These are phyloP conservation scores for Hippopotamyrus pictus DNA, from an alignment of 2,797 vertebrate genomes.

Conservation along the genomic window DNA sequence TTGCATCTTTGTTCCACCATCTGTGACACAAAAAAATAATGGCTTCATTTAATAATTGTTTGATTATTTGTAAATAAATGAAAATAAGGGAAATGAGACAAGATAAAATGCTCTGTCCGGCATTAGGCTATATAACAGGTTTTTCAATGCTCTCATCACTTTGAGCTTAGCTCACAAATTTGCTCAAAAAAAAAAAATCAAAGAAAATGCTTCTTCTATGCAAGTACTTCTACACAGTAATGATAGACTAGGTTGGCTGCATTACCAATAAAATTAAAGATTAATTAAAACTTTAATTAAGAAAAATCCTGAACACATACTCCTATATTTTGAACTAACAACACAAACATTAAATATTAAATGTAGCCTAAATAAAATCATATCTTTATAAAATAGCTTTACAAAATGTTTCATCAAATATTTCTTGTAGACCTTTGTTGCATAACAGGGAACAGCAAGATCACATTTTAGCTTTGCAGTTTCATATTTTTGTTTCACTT, in stretches of 20 bases:
- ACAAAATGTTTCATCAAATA: not conserved
- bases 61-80: not conserved
- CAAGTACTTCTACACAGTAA: not conserved
- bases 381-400: not conserved
- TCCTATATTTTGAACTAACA: not conserved
- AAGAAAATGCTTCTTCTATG: not conserved
- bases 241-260: not conserved
- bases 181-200: not conserved
- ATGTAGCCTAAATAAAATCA: not conserved
- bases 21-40: constrained; percentile 21
- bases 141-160: not conserved
- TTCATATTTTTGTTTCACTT: not conserved
- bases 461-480: not conserved
- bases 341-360: not conserved
- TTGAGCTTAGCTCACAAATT: not conserved
- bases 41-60: not conserved
- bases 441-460: not conserved
- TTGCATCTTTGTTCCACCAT: constrained; percentile 17
- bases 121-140: not conserved
- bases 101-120: not conserved
- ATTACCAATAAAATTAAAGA: not conserved
- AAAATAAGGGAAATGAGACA: not conserved
- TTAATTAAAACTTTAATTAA: not conserved
- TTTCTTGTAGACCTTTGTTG: not conserved
- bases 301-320: not conserved